phyloP scores from a whole-genome alignment of 2,797 vertebrate genomes.

The Antennarius maculatus region DNA sequence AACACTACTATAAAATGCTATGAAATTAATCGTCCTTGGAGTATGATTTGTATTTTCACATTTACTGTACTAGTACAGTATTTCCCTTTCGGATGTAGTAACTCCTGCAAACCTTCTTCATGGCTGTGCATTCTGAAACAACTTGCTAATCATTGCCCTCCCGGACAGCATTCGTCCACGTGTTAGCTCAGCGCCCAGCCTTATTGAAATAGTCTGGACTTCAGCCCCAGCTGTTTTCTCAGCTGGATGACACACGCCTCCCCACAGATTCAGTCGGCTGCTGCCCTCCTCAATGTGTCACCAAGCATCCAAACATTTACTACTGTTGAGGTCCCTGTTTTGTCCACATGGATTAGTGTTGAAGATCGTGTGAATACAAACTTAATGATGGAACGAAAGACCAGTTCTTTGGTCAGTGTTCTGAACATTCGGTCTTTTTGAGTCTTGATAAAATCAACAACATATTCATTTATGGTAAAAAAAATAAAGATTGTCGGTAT shows the following conservation, averaged over 20 bases:
- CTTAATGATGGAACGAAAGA: not conserved
- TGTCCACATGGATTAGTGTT: slow-evolving; percentile 24
- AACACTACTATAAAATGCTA: not conserved
- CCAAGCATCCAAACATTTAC: slow-evolving; percentile 29
- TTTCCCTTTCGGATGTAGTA: slow-evolving; percentile 10
- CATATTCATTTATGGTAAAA: no score
- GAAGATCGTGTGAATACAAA: slow-evolving; percentile 35
- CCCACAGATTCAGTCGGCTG: slow-evolving; percentile 38
- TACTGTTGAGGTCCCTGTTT: slow-evolving; percentile 16
- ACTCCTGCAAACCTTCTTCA: slow-evolving; percentile 20
- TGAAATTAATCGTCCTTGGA: not conserved
- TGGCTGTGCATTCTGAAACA: slow-evolving; percentile 26
- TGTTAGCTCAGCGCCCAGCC: slow-evolving; percentile 50
- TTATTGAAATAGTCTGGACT: slow-evolving; percentile 52
- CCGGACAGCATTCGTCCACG: slow-evolving; percentile 31
- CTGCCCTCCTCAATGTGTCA: slow-evolving; percentile 46
- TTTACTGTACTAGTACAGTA: slow-evolving; percentile 1
- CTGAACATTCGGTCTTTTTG: no score
- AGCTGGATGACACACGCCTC: slow-evolving; percentile 63
- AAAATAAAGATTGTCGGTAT: not conserved
- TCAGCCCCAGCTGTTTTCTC: slow-evolving; percentile 60
- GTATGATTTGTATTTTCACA: no score
- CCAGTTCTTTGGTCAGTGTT: not conserved
- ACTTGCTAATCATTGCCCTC: slow-evolving; percentile 34
- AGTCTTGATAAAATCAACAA: not conserved